These are phyloP conservation scores for Aphelenchoides bicaudatus DNA, from an alignment of 2,888 invertebrate species.

Conservation along the genomic window DNA sequence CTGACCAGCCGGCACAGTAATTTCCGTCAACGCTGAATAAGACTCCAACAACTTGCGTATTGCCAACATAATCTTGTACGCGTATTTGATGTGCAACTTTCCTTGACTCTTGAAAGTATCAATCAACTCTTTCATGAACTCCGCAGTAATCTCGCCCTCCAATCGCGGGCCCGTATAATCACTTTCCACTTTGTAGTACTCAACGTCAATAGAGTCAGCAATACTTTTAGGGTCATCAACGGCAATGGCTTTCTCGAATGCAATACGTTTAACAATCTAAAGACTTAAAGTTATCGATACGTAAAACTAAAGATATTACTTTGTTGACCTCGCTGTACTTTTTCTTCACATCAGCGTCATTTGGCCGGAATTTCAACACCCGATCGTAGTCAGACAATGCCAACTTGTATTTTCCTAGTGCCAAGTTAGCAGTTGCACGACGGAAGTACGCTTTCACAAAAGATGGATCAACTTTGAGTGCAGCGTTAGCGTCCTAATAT, in stretches of 20 bases:
- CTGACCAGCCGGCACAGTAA: slow-evolving; percentile 73
- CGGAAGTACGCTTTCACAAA: slow-evolving; percentile 75
- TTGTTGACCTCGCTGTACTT: slow-evolving; percentile 92
- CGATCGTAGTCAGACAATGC: slow-evolving; percentile 93
- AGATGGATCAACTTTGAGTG: slow-evolving; percentile 66
- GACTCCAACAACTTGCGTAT: slow-evolving; percentile 72
- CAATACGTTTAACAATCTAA: too few relatives aligned
- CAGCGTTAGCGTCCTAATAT: slow-evolving; percentile 89
- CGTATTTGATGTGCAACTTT: slow-evolving; percentile 90
- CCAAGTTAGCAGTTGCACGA: slow-evolving; percentile 92
- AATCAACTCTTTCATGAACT: slow-evolving; percentile 85
- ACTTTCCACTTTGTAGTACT: slow-evolving; percentile 88
- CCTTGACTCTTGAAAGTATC: slow-evolving; percentile 84
- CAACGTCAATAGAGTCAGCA: slow-evolving; percentile 77
- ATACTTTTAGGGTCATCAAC: slow-evolving; percentile 82
- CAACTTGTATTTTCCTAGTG: slow-evolving; percentile 90
- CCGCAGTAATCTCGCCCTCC: slow-evolving; percentile 74
- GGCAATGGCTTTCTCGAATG: slow-evolving; percentile 93
- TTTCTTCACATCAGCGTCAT: slow-evolving; percentile 85
- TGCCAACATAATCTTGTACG: slow-evolving; percentile 91
- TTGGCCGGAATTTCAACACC: slow-evolving; percentile 86
- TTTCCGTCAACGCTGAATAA: slow-evolving; percentile 83
- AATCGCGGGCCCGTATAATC: slow-evolving; percentile 86
- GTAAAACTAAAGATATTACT: too few relatives aligned
- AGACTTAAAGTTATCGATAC: too few relatives aligned